A percentile compares a stretch with the other conserved stretches of the same genome.
Conservation (phyloP, 1,140 invertebrate species). For the Diploscapter pachys region DNA sequence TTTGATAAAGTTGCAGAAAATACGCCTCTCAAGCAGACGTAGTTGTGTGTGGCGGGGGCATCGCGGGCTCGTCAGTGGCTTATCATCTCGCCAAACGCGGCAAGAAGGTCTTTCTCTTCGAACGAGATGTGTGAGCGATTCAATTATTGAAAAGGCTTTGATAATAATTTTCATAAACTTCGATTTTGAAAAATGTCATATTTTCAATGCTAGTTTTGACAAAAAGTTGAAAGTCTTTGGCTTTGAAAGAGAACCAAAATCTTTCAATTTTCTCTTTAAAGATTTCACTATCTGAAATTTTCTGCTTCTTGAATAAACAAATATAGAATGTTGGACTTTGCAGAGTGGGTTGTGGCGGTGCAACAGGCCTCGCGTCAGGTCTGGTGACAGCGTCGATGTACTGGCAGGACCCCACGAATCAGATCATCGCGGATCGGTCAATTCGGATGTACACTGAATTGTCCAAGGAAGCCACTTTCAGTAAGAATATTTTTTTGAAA, state of each 20-base stretch:
- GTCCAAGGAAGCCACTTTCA: constrained; percentile 68
- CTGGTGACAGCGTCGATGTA: constrained; percentile 78
- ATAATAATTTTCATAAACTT: not conserved
- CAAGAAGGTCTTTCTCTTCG: constrained; percentile 78
- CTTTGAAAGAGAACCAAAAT: not conserved
- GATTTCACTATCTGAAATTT: not conserved
- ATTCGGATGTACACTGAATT: constrained; percentile 78
- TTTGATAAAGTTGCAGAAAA: too few species aligned
- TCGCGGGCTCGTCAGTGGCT: constrained; percentile 86
- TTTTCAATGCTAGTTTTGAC: not conserved
- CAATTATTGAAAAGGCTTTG: not conserved
- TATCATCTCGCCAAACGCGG: constrained; percentile 84
- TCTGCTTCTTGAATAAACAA: not conserved
- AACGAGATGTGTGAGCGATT: constrained; percentile 60
- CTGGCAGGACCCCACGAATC: constrained; percentile 77
- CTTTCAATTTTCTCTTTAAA: not conserved
- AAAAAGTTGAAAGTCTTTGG: too few species aligned
- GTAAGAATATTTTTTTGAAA: constrained; percentile 3
- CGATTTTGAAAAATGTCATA: not conserved
- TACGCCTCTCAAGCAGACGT: constrained; percentile 46
- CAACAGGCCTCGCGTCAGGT: constrained; percentile 75
- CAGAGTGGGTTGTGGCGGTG: constrained; percentile 74
- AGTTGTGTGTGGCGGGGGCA: constrained; percentile 87
- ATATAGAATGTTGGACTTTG: constrained; percentile 24
- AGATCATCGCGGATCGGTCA: constrained; percentile 75